These are phyloP conservation scores for Microdon myrmicae DNA, from an alignment of 2,888 invertebrate species.

Conservation along the genomic window DNA sequence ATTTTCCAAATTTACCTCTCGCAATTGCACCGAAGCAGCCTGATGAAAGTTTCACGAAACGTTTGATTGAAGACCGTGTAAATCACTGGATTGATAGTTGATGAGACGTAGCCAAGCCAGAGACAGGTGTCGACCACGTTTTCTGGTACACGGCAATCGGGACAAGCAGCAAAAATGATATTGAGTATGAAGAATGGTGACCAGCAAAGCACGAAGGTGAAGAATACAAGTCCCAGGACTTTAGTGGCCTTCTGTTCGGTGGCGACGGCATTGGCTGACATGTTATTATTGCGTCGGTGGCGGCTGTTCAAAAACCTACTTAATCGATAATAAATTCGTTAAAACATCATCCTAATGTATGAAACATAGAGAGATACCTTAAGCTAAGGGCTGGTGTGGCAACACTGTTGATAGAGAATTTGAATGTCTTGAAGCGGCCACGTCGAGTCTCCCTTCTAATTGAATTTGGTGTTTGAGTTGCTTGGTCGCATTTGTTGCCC, in stretches of 20 bases:
- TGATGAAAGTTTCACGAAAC: conserved; percentile 85
- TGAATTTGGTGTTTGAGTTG: conserved; percentile 78
- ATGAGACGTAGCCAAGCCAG: conserved; percentile 93
- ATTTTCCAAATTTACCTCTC: conserved; percentile 71
- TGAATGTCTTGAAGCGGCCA: conserved; percentile 71
- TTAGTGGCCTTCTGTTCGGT: conserved; percentile 96
- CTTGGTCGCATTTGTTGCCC: conserved; percentile 70
- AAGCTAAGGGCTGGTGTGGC: conserved; percentile 73
- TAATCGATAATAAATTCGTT: conserved; percentile 35
- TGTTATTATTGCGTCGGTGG: conserved; percentile 75
- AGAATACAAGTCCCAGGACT: conserved; percentile 86
- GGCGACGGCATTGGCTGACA: conserved; percentile 84
- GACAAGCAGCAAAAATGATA: conserved; percentile 86
- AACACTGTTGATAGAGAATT: conserved; percentile 73
- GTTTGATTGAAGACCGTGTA: conserved; percentile 93
- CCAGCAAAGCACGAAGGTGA: conserved; percentile 93
- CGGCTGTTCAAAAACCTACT: conserved; percentile 77
- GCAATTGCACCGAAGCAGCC: conserved; percentile 80
- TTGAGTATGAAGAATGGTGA: conserved; percentile 91
- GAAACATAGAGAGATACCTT: conserved; percentile 56
- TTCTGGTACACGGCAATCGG: conserved; percentile 80
- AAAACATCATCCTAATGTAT: conserved; percentile 10
- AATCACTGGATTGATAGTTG: conserved; percentile 93
- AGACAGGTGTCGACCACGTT: conserved; percentile 79
- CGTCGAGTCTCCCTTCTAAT: conserved; percentile 77